Evolutionary conservation across 2,888 invertebrate species (phyloP).

Genomic region (Heteropelma amictum): DNA sequence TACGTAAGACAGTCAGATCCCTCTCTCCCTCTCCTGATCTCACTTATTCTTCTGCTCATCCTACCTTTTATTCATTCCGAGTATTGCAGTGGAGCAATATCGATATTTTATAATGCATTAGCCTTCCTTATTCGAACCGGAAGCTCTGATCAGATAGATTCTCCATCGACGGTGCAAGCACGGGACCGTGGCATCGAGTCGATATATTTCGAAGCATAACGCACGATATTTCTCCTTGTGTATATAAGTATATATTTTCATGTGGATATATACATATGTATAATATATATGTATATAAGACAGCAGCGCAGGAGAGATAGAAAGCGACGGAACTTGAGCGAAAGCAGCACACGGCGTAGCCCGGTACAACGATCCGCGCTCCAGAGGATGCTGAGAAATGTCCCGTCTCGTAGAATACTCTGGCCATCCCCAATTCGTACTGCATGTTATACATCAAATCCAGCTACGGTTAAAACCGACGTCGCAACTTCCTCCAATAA

Average conservation of each 20-base stretch:
- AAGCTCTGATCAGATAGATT: slow-evolving; percentile 62
- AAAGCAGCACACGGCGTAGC: slow-evolving; percentile 17
- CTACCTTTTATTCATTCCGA: slow-evolving; percentile 11
- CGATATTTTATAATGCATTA: slow-evolving; percentile 61
- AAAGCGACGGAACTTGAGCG: slow-evolving; percentile 33
- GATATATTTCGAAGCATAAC: slow-evolving; percentile 62
- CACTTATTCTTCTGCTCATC: not conserved
- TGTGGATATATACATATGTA: not conserved
- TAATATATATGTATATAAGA: not conserved
- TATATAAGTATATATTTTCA: not conserved
- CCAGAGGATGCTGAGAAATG: slow-evolving; percentile 65
- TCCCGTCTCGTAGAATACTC: slow-evolving; percentile 62
- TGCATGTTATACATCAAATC: slow-evolving; percentile 69
- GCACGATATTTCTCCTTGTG: not conserved
- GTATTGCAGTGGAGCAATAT: slow-evolving; percentile 51
- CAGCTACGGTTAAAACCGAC: slow-evolving; percentile 67
- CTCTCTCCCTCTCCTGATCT: not conserved
- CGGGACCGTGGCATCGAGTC: slow-evolving; percentile 55
- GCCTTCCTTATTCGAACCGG: slow-evolving; percentile 59
- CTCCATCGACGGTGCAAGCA: slow-evolving; percentile 50
- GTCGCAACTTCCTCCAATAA: slow-evolving; percentile 72
- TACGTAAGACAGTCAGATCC: slow-evolving; percentile 19
- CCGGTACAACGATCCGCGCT: slow-evolving; percentile 47
- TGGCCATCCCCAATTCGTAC: slow-evolving; percentile 61
- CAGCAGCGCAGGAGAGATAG: slow-evolving; percentile 10